Percentiles rank a stretch among this genome's conserved stretches.
phyloP scores from a whole-genome alignment of 1,140 invertebrate species.

The Camponotus vicinus region DNA sequence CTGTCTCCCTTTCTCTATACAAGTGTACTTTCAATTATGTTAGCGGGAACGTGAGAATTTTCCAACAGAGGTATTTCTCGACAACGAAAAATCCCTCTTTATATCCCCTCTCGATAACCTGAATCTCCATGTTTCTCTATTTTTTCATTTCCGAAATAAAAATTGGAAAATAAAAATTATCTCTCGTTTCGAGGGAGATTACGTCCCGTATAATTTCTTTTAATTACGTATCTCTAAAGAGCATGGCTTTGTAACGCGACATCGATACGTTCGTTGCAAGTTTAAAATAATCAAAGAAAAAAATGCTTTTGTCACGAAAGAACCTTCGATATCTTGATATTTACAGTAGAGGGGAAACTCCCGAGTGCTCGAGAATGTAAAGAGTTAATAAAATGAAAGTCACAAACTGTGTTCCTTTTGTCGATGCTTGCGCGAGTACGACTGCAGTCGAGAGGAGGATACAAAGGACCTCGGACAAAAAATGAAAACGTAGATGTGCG shows the following conservation, averaged over 20 bases:
- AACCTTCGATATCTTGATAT: slow-evolving; percentile 12
- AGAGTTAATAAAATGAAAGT: slow-evolving; percentile 44
- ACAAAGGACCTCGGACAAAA: slow-evolving; percentile 33
- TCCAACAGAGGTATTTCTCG: not conserved
- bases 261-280: not conserved
- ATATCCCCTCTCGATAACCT: not conserved
- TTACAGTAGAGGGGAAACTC: slow-evolving; percentile 9
- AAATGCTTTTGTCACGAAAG: not conserved
- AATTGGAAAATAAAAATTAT: not conserved
- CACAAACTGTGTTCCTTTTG: slow-evolving; percentile 11
- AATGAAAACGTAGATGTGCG: slow-evolving; percentile 20
- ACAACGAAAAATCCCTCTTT: not conserved
- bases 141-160: not conserved
- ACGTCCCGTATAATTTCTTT: not conserved
- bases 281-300: not conserved
- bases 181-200: not conserved
- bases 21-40: slow-evolving; percentile 44
- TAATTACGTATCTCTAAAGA: slow-evolving; percentile 12
- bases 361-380: not conserved
- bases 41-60: not conserved
- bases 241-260: not conserved
- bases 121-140: not conserved
- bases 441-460: slow-evolving; percentile 20
- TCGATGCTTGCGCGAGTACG: slow-evolving; percentile 33
- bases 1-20: not conserved